Conservation (phyloP, 2,888 invertebrate species). For the Meloe dianella region DNA sequence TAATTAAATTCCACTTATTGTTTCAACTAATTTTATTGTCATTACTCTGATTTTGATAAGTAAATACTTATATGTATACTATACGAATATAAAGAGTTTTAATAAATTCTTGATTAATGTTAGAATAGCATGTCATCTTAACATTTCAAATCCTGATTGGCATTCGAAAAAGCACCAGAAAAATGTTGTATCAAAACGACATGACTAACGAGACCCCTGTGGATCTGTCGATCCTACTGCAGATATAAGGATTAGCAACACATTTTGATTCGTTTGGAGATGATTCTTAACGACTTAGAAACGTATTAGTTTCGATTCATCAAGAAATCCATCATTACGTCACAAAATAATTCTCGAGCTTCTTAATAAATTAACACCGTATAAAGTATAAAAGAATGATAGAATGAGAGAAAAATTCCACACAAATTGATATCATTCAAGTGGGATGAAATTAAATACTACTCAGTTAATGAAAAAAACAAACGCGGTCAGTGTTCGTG, state of each 20-base stretch:
- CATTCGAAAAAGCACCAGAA: slow-evolving; percentile 42
- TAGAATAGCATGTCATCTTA: slow-evolving; percentile 43
- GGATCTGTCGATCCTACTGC: slow-evolving; percentile 45
- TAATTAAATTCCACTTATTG: slow-evolving; percentile 3
- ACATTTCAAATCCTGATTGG: slow-evolving; percentile 47
- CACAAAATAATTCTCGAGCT: too few species aligned
- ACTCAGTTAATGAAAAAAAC: not conserved
- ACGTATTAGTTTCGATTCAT: slow-evolving; percentile 9
- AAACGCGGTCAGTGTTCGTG: slow-evolving; percentile 5
- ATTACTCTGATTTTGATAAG: not conserved
- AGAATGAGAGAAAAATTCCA: not conserved
- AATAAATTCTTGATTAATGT: slow-evolving; percentile 29
- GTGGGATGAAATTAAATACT: not conserved
- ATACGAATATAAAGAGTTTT: slow-evolving; percentile 7
- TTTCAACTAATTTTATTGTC: not conserved
- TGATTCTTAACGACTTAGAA: slow-evolving; percentile 6
- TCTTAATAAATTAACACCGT: not conserved
- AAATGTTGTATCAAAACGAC: slow-evolving; percentile 42
- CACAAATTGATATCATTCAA: not conserved
- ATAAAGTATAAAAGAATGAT: not conserved
- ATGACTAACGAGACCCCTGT: slow-evolving; percentile 52
- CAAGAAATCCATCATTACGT: not conserved
- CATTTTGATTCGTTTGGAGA: slow-evolving; percentile 43
- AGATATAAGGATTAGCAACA: slow-evolving; percentile 50
- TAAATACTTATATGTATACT: too few species aligned